phyloP scores from a whole-genome alignment of 2,888 invertebrate genomes.

The Eristalis arbustorum region DNA sequence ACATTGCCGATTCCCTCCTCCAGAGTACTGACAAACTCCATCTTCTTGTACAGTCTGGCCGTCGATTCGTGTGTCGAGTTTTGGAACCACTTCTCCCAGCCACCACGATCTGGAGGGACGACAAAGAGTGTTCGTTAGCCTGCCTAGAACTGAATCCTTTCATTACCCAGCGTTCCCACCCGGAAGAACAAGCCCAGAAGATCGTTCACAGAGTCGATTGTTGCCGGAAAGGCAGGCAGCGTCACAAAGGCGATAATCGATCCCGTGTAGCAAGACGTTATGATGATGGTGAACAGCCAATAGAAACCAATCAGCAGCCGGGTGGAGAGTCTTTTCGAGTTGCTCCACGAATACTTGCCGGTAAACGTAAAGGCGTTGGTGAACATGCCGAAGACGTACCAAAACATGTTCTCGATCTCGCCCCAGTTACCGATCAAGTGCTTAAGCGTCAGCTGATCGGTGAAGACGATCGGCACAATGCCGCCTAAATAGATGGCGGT shows the following conservation, averaged over 20 bases:
- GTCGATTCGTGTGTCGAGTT: slow-evolving; percentile 85
- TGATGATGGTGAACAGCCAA: slow-evolving; percentile 92
- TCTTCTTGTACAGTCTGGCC: slow-evolving; percentile 83
- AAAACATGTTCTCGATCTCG: slow-evolving; percentile 91
- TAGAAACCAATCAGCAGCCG: slow-evolving; percentile 87
- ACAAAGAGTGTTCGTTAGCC: not conserved
- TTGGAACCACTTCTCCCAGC: slow-evolving; percentile 88
- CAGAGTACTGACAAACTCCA: slow-evolving; percentile 85
- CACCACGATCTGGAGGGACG: slow-evolving; percentile 83
- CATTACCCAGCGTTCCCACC: slow-evolving; percentile 86
- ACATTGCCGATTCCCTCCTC: slow-evolving; percentile 87
- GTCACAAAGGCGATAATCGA: slow-evolving; percentile 93
- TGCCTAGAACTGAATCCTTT: not conserved
- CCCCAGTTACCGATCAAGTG: slow-evolving; percentile 86
- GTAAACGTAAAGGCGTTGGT: slow-evolving; percentile 89
- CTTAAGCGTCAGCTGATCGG: slow-evolving; percentile 85
- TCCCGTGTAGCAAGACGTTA: slow-evolving; percentile 91
- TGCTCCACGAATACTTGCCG: slow-evolving; percentile 87
- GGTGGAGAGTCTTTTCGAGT: slow-evolving; percentile 85
- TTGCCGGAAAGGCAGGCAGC: slow-evolving; percentile 87
- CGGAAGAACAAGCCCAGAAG: slow-evolving; percentile 85
- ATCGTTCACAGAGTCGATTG: slow-evolving; percentile 86
- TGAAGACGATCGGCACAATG: slow-evolving; percentile 88
- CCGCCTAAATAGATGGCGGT: slow-evolving; percentile 87
- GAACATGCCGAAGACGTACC: slow-evolving; percentile 93